phyloP scores from a whole-genome alignment of 2,888 invertebrate genomes.

The Tribolium freemani region DNA sequence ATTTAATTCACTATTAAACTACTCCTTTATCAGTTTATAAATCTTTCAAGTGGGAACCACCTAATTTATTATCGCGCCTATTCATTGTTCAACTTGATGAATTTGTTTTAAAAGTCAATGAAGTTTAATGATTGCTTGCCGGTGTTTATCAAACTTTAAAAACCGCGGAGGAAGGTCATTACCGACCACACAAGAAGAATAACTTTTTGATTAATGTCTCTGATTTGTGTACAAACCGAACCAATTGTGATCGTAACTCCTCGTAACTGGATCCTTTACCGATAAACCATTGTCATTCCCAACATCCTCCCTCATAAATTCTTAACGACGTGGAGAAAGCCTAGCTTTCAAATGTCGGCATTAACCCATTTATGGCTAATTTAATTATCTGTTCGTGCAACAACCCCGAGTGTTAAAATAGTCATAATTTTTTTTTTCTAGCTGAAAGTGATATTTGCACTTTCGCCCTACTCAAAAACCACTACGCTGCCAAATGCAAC shows the following conservation, averaged over 20 bases:
- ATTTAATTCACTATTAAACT: neutral
- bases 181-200: slow-evolving; percentile 26
- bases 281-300: slow-evolving; percentile 10
- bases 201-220: slow-evolving; percentile 3
- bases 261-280: slow-evolving; percentile 8
- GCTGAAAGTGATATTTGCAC: slow-evolving; percentile 93
- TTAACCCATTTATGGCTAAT: slow-evolving; percentile 1
- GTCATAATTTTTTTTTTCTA: slow-evolving; percentile 72
- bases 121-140: slow-evolving; percentile 16
- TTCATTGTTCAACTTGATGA: slow-evolving; percentile 9
- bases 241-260: slow-evolving; percentile 5
- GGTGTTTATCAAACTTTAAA: slow-evolving; percentile 12
- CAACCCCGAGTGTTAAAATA: slow-evolving; percentile 28
- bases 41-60: neutral
- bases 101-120: slow-evolving; percentile 10
- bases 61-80: neutral
- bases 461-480: slow-evolving; percentile 84
- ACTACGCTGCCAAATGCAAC: slow-evolving; percentile 80
- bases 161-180: slow-evolving; percentile 1
- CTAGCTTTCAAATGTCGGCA: slow-evolving; percentile 1
- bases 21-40: neutral
- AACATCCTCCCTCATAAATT: slow-evolving; percentile 19
- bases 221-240: neutral
- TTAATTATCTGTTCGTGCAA: slow-evolving; percentile 34
- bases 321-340: slow-evolving; percentile 1